phyloP scores from a whole-genome alignment of 2,888 invertebrate species.

The Schizotus pectinicornis region DNA sequence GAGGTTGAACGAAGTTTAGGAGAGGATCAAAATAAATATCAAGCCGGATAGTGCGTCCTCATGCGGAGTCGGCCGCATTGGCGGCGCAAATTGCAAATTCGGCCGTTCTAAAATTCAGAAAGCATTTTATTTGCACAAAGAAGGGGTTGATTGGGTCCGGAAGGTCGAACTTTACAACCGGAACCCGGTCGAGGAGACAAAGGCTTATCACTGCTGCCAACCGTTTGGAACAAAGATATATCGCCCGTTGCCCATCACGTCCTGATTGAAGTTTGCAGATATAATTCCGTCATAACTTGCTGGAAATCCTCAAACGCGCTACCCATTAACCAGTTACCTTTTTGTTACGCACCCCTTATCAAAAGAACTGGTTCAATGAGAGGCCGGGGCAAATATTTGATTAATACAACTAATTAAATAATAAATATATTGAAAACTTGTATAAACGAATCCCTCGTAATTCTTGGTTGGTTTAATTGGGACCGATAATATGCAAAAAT shows the following conservation, averaged over 20 bases:
- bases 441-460: too few relatives aligned
- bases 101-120: constrained; percentile 39
- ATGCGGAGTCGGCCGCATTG: constrained; percentile 3
- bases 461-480: too few relatives aligned
- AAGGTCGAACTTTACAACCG: constrained; percentile 41
- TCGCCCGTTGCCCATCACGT: constrained; percentile 19
- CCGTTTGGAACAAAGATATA: constrained; percentile 30
- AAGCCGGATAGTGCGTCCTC: too few relatives aligned
- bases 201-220: constrained; percentile 40
- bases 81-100: constrained; percentile 37
- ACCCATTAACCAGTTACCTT: too few relatives aligned
- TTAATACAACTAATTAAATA: too few relatives aligned
- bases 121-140: constrained; percentile 41
- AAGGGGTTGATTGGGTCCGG: constrained; percentile 42
- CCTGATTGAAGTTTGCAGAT: constrained; percentile 22
- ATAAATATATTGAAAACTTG: too few relatives aligned
- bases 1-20: too few relatives aligned
- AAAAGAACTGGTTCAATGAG: too few relatives aligned
- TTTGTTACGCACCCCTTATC: too few relatives aligned
- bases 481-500: too few relatives aligned
- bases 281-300: constrained; percentile 1
- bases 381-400: too few relatives aligned
- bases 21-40: constrained; percentile 1
- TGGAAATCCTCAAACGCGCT: too few relatives aligned
- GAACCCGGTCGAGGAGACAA: constrained; percentile 38